Base-by-base conservation (phyloP, 2,797 vertebrate species). In the Pempheris klunzingeri region DNA sequence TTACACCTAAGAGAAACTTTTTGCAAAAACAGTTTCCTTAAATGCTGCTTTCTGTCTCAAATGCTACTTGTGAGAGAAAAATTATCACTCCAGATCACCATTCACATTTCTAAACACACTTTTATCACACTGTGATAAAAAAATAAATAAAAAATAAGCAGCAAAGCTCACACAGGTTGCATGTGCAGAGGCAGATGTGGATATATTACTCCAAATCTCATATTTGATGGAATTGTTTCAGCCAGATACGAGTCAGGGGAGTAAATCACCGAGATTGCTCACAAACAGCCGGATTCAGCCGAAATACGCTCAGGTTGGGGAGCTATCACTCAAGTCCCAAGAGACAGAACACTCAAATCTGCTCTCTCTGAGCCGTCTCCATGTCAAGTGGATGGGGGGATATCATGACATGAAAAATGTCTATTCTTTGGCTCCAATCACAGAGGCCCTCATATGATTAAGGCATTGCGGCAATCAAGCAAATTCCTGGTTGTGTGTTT, bases 391-490 rank as follows among this genome's bases (percentile, higher is more conserved):
- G 81, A 86, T 49, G 68, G 49, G 47, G 57, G 59, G 77, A 47
- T 87, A 91, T 90, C 77, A 85, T 84, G 82, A 86, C 81, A 82
- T 85, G 86, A 85, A 87, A 86, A 88, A 86, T 78, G 70, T 66
- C 87, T 89, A 69, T 92, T 89, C 85, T 90, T 77, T 67, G 70
- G 75, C 83, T 90, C 85, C 91, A 90, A 93, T 94, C 92, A 94
- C 78, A 77, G 53, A 46, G 64, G 82, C 77, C 77, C 83, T 92
- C 81, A 57, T 81, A 80, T 85, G 86, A 93, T 91, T 90, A 87
- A 85, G 90, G 87, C 91, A 92, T 88, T 82, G 82, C 52, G 47
- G 92, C 90, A 94, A 94, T 95, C 94, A 94, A 87, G 92, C 82
- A 74, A 88, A 87, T 83, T 82, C 70, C 71, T 83, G 80, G 61